Percentiles rank a stretch among this genome's conserved stretches.
These are phyloP conservation scores for Samia ricini DNA, from an alignment of 1,140 invertebrate species.

Conservation along the genomic window DNA sequence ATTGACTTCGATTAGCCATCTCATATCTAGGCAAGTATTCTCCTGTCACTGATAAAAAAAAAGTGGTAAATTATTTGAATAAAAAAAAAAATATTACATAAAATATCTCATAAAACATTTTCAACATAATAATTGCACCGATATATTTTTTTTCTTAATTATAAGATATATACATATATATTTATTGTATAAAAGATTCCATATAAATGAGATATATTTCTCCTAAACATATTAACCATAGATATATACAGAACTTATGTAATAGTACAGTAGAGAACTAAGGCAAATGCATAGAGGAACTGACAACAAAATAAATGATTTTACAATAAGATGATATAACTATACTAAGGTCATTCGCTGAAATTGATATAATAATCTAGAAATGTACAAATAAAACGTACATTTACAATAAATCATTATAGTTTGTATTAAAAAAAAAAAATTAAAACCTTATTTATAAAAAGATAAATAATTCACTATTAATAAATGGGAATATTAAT, in stretches of 20 bases:
- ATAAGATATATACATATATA: neutral
- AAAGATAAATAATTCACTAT: too few relatives aligned
- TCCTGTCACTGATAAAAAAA: constrained; percentile 7
- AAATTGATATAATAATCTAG: constrained; percentile 6
- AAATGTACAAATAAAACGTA: constrained; percentile 17
- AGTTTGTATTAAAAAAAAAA: neutral
- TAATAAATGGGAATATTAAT: too few relatives aligned
- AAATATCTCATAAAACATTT: neutral
- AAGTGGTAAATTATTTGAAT: neutral
- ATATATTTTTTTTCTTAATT: too few relatives aligned
- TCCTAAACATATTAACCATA: neutral
- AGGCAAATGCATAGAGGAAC: constrained; percentile 57
- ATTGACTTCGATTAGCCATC: constrained; percentile 19
- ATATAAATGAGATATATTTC: constrained; percentile 4
- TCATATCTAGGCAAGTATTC: constrained; percentile 19
- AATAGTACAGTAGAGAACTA: constrained; percentile 15
- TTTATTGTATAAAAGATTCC: constrained; percentile 9
- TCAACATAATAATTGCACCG: constrained; percentile 7
- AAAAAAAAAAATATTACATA: neutral
- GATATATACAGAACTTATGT: neutral
- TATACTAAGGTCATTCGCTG: constrained; percentile 11
- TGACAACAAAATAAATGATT: constrained; percentile 33
- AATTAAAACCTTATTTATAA: too few relatives aligned
- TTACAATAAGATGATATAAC: neutral
- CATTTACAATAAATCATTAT: constrained; percentile 9